Conservation (phyloP, 2,797 vertebrate genomes). For the Buphagus erythrorhynchus region DNA sequence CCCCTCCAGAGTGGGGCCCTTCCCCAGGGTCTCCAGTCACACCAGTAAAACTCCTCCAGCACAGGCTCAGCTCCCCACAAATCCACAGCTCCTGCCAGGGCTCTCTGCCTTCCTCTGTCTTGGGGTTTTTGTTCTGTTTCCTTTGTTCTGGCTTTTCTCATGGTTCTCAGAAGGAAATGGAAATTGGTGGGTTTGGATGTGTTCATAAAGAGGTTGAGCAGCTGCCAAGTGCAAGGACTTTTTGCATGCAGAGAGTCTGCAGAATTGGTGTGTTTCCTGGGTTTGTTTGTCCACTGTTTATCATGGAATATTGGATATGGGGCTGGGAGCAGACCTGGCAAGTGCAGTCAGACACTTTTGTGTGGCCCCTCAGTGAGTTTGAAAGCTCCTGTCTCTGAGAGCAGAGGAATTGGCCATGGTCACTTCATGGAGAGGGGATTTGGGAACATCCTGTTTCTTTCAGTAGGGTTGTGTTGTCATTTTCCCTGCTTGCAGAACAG, state of each 20-base stretch:
- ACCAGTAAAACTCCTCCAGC: background rate
- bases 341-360: background rate
- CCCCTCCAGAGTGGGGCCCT: background rate
- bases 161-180: background rate
- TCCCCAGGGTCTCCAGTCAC: rapidly evolving
- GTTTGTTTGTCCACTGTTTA: background rate
- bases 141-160: background rate
- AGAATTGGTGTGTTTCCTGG: background rate
- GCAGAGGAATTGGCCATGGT: background rate
- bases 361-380: background rate
- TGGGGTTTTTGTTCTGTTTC: background rate
- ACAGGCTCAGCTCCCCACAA: background rate
- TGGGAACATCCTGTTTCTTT: background rate
- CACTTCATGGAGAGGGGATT: background rate
- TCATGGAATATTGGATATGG: background rate
- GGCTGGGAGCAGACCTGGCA: background rate
- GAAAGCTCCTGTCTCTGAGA: background rate
- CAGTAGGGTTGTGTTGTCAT: background rate
- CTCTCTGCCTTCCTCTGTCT: background rate
- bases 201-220: background rate
- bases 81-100: background rate
- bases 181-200: background rate
- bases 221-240: background rate
- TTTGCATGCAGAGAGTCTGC: background rate
- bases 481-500: background rate